Percentiles rank a stretch among this genome's conserved stretches.
Evolutionary conservation across 2,113 vertebrate genomes (phyloP).

Genomic region (Maccullochella peelii): DNA sequence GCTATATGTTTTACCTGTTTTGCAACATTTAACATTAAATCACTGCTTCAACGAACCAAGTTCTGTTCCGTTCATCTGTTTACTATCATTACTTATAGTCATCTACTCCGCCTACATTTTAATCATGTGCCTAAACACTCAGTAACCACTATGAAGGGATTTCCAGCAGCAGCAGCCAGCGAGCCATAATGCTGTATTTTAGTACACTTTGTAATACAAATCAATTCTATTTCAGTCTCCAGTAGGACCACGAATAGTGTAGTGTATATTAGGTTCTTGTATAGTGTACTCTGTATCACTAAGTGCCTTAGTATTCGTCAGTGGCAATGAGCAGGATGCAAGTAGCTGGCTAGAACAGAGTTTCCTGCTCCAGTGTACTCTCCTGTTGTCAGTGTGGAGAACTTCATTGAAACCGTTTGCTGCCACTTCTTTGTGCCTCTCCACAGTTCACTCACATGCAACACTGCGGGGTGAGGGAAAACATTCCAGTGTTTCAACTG

Average conservation of each 20-base stretch:
- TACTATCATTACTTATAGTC: neutral
- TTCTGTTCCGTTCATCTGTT: neutral
- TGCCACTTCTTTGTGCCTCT: conserved; percentile 24
- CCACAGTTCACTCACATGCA: conserved; percentile 32
- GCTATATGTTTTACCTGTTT: neutral
- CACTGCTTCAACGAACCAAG: no score
- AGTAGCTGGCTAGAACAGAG: neutral
- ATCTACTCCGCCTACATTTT: neutral
- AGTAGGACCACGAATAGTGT: neutral
- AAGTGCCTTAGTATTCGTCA: neutral
- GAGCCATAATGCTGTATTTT: neutral
- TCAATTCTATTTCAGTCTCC: neutral
- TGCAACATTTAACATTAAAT: neutral
- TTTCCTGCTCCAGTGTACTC: conserved; percentile 1
- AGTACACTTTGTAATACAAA: neutral
- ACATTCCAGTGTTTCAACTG: conserved; percentile 17
- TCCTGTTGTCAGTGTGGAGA: conserved; percentile 33
- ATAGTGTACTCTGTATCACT: neutral
- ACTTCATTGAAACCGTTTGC: conserved; percentile 34
- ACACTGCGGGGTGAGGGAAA: conserved; percentile 16
- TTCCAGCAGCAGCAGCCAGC: neutral
- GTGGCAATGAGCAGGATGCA: neutral
- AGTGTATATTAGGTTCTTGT: neutral
- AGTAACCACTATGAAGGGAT: neutral
- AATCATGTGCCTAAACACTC: neutral